Evolutionary conservation across 2,113 vertebrate genomes (phyloP).

Genomic region (Poecile atricapillus): DNA sequence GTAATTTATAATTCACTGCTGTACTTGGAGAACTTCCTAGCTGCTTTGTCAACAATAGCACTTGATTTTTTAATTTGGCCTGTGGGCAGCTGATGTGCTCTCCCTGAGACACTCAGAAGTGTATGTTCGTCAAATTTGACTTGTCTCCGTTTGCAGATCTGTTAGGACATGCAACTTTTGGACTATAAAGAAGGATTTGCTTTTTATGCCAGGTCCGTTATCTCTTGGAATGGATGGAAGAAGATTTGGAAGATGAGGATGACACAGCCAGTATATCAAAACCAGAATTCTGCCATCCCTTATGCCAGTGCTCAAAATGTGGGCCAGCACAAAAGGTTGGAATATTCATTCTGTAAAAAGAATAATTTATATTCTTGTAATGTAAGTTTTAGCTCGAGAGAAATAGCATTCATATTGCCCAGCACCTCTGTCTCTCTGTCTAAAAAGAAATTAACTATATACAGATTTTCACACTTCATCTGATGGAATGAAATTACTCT

Average conservation of each 20-base stretch:
- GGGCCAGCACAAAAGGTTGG: constrained; percentile 89
- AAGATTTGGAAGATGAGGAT: constrained; percentile 80
- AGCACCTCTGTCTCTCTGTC: neutral
- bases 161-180: neutral
- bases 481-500: neutral
- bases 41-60: neutral
- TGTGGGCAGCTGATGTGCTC: neutral
- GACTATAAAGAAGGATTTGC: neutral
- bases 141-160: neutral
- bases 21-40: neutral
- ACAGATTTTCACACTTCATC: neutral
- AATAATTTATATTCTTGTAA: neutral
- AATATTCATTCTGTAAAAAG: neutral
- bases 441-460: neutral
- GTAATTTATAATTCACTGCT: neutral
- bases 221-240: constrained; percentile 91
- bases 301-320: constrained; percentile 91
- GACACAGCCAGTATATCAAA: constrained; percentile 32
- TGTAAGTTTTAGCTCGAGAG: neutral
- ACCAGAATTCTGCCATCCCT: constrained; percentile 85
- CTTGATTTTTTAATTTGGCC: neutral
- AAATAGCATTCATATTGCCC: neutral
- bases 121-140: neutral
- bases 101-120: neutral
- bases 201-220: constrained; percentile 84